These are phyloP conservation scores for Melanotaenia pygmaea DNA, from an alignment of 2,797 vertebrate genomes.

Conservation along the genomic window DNA sequence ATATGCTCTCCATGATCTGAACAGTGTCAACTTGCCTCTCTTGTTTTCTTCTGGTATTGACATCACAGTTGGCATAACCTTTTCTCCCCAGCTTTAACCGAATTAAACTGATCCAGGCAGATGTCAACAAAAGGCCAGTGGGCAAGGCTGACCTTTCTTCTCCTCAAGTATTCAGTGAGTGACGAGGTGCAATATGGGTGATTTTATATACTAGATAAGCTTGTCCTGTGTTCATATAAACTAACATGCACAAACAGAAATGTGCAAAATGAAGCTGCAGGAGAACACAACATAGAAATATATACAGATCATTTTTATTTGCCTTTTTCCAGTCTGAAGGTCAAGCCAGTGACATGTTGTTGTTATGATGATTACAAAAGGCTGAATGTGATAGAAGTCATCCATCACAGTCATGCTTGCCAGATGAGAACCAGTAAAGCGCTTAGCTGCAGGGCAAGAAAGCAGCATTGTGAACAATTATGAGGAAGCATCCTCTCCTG, in stretches of 20 bases:
- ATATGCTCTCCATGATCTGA: neutral
- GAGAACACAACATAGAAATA: too few species aligned
- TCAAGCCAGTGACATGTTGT: constrained; percentile 26
- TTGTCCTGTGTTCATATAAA: constrained; percentile 1
- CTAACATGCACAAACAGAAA: neutral
- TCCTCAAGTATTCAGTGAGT: constrained; percentile 9
- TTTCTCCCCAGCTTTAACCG: constrained; percentile 52
- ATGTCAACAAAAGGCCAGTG: constrained; percentile 67
- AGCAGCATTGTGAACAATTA: constrained; percentile 10
- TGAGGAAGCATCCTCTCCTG: constrained; percentile 34
- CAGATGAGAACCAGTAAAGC: constrained; percentile 37
- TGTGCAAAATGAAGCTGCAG: too few species aligned
- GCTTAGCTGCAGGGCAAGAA: constrained; percentile 33
- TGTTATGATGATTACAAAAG: constrained; percentile 47
- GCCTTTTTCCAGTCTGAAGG: constrained; percentile 9
- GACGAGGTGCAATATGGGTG: constrained; percentile 4
- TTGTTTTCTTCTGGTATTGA: constrained; percentile 23
- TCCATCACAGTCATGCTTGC: constrained; percentile 44
- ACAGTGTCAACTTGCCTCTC: constrained; percentile 1
- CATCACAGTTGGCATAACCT: constrained; percentile 56
- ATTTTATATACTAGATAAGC: constrained; percentile 9
- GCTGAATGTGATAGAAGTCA: constrained; percentile 33
- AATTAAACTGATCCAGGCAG: constrained; percentile 55
- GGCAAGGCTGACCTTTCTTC: constrained; percentile 65
- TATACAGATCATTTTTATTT: too few species aligned